Base-by-base conservation (phyloP, 2,888 invertebrate species). In the Drosophila aldrichi region DNA sequence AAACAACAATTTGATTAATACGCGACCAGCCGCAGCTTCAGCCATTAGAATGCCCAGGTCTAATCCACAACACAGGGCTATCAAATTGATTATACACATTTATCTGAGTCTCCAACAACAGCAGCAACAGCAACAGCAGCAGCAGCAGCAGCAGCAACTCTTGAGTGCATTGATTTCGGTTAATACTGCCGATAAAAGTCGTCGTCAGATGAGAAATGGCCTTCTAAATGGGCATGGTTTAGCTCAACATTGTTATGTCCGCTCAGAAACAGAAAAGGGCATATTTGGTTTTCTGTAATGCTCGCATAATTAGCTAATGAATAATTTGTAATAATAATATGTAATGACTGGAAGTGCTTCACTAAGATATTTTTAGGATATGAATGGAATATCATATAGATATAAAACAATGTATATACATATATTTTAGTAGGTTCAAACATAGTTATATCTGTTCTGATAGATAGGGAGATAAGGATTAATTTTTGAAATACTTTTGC, bases 1-100 rank as follows among this genome's bases (percentile, higher is more conserved):
- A 73, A 73, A 78, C 74, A 88, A 87, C 84, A 83, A 86, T 88
- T 84, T 84, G 84, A 84, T 84, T 84, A 84, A 84, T 84, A 84
- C 81, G 81, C 63, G 48, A 36, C 44, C 62, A 55, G 44, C 18
- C 34, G 20, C 71, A 77, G 56, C 57, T 14, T 52, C 59, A 41
- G 74, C 69, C 59, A 82, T 85, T 85, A 77, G 79, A 85, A 88
- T 80, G 69, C 69, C 61, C 60, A 66, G 57, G 67, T 58, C 60
- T 54, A 51, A 51, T 34, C 49, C 74, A 61, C 56, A 62, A 57
- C 41, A 52, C 46, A 52, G 67, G 86, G 84, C 75, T 77, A 88
- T 89, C 79, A 90, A 91, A 91, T 91, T 90, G 90, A 91, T 91
- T 89, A 88, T 77, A 77, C 75, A 79, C 88, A 87, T 90, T 90